phyloP scores from a whole-genome alignment of 2,797 vertebrate species.

The Sebastes dallii region DNA sequence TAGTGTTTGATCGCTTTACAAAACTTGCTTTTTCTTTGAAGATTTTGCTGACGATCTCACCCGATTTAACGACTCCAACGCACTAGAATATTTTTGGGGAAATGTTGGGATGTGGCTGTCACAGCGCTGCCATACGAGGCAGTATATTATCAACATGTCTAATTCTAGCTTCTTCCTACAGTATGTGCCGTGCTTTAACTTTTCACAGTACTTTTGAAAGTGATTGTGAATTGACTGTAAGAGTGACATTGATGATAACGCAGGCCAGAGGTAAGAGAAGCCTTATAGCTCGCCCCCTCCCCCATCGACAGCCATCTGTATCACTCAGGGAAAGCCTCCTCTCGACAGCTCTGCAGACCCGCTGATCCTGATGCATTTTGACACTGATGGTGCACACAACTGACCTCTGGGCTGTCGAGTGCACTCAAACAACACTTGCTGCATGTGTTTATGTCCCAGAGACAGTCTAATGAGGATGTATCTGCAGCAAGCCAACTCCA shows the following conservation, averaged over 20 bases:
- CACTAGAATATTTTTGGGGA: conserved; percentile 6
- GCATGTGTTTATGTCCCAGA: conserved; percentile 83
- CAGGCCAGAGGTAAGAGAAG: conserved; percentile 41
- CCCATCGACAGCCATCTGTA: conserved; percentile 52
- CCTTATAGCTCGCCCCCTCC: conserved; percentile 2
- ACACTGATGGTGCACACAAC: conserved; percentile 75
- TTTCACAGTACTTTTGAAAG: conserved; percentile 7
- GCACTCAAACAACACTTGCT: conserved; percentile 81
- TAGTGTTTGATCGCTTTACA: not conserved
- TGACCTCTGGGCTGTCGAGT: conserved; percentile 74
- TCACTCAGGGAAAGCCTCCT: conserved; percentile 60
- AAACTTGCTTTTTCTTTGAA: not conserved
- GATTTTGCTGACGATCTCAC: not conserved
- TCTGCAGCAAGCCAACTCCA: conserved; percentile 77
- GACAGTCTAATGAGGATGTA: conserved; percentile 84
- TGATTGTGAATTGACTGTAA: conserved; percentile 28
- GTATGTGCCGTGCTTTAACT: not conserved
- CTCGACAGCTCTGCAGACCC: conserved; percentile 49
- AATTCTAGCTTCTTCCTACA: not conserved
- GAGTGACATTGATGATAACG: conserved; percentile 34
- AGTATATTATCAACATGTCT: conserved; percentile 1
- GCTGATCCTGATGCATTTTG: conserved; percentile 78
- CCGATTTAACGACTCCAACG: not conserved
- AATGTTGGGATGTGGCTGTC: conserved; percentile 21
- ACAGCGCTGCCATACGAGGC: not conserved